Evolutionary conservation across 2,113 vertebrate species (phyloP).

Genomic region (Kryptolebias marmoratus): DNA sequence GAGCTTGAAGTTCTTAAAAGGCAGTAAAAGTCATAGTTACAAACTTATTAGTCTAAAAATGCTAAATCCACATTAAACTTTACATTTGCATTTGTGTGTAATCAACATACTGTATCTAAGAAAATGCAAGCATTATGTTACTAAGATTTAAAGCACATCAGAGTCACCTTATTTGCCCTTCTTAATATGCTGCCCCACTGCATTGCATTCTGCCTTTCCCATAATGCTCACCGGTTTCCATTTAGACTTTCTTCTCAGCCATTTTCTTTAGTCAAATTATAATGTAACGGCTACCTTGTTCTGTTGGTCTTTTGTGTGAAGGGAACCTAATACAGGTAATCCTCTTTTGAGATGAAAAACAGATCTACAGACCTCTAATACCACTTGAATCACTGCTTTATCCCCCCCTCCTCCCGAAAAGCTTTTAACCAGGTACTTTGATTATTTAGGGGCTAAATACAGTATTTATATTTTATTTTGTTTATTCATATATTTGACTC

Average conservation of each 20-base stretch:
- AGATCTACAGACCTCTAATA: background rate
- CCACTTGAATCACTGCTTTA: conserved; percentile 15
- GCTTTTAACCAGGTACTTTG: no score
- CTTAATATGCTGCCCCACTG: conserved; percentile 50
- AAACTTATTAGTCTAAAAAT: no score
- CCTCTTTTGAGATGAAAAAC: conserved; percentile 46
- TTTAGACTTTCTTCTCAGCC: conserved; percentile 57
- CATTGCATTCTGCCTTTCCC: conserved; percentile 14
- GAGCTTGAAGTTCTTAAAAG: no score
- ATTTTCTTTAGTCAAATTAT: conserved; percentile 66
- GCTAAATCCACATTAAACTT: no score
- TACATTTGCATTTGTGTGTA: background rate
- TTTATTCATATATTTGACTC: no score
- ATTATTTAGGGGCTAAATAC: no score
- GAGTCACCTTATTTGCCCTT: conserved; percentile 25
- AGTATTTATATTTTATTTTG: no score
- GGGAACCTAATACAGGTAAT: conserved; percentile 72
- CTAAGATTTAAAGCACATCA: conserved; percentile 13
- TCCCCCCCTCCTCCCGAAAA: conserved; percentile 56
- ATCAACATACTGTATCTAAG: conserved; percentile 5
- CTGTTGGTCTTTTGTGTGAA: conserved; percentile 77
- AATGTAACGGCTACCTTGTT: conserved; percentile 75
- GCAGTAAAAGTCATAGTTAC: no score
- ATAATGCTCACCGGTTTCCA: conserved; percentile 61
- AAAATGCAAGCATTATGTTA: conserved; percentile 8